Evolutionary conservation across 2,797 vertebrate species (phyloP), one percentile per base, ranked within the genome.

Genomic region (Platyrinchus mystaceus): DNA sequence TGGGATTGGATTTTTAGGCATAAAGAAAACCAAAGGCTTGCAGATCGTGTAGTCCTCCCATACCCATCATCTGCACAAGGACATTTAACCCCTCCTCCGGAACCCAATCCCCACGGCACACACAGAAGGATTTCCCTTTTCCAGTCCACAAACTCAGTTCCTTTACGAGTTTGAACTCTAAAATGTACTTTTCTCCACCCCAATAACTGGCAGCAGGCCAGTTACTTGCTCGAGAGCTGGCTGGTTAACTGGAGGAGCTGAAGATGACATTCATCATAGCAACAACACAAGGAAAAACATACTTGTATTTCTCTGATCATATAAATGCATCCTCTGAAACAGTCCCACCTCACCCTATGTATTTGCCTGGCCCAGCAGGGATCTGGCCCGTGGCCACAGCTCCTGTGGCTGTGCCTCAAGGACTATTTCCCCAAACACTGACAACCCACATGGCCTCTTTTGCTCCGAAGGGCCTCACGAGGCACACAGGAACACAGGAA

Each of bases 21-120:
- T 64, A 34, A 89, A 59, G 24, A 79, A 63, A 56, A 67, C 16
- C 30, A 23, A 19, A 83, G 39, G 26, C 22, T 52, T 55, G 50
- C 2, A 12, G n/a, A 23, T 52, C 46, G 14, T 0, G 0, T 14
- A 21, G 7, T 50, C 39, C n/a, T 84, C 50, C 36, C 6, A 8
- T 24, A 41, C 39, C 24, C 55, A 56, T 26, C 37, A 83, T 7
- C 44, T 23, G 56, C 10, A 52, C 12, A 32, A 52, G 16, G 39
- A 46, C 13, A 22, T 27, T 58, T 26, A 66, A 53, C 13, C 43
- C 21, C n/a, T 55, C 46, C 49, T 82, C 77, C 63, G 84, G 71
- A 64, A 19, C 26, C 21, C 55, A 19, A 5, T 6, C 10, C 46
- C 12, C 9, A 9, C 1, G 16, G 34, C 37, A 34, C 30, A 37